Evolutionary conservation across 2,888 invertebrate species (phyloP).

Genomic region (Exephanes ischioxanthus): DNA sequence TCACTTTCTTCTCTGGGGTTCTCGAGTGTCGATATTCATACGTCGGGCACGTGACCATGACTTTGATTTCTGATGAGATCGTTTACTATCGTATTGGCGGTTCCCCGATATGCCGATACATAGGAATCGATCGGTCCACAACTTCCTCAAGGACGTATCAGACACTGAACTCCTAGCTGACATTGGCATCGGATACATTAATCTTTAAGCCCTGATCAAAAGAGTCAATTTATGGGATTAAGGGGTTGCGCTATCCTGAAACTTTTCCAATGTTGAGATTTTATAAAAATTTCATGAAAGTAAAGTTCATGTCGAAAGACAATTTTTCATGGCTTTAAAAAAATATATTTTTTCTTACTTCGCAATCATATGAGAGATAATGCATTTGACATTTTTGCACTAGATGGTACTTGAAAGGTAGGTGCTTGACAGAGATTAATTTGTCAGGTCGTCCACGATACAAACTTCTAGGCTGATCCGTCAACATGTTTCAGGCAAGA

Average conservation of each 20-base stretch:
- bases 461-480: too few relatives aligned
- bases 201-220: not conserved
- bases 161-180: not conserved
- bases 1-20: constrained; percentile 62
- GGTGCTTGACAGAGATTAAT: too few relatives aligned
- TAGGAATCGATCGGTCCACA: not conserved
- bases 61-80: constrained; percentile 57
- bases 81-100: constrained; percentile 17
- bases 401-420: too few relatives aligned
- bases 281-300: not conserved
- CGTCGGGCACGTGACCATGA: constrained; percentile 56
- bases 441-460: too few relatives aligned
- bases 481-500: too few relatives aligned
- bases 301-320: not conserved
- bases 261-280: not conserved
- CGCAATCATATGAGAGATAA: too few relatives aligned
- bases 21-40: constrained; percentile 55
- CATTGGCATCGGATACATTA: not conserved
- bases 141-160: constrained; percentile 25
- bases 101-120: constrained; percentile 8
- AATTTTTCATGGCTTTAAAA: not conserved
- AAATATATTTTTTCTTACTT: too few relatives aligned
- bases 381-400: too few relatives aligned
- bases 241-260: not conserved
- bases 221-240: not conserved